Conservation (phyloP, 2,888 invertebrate species). For the Ophion costatus region DNA sequence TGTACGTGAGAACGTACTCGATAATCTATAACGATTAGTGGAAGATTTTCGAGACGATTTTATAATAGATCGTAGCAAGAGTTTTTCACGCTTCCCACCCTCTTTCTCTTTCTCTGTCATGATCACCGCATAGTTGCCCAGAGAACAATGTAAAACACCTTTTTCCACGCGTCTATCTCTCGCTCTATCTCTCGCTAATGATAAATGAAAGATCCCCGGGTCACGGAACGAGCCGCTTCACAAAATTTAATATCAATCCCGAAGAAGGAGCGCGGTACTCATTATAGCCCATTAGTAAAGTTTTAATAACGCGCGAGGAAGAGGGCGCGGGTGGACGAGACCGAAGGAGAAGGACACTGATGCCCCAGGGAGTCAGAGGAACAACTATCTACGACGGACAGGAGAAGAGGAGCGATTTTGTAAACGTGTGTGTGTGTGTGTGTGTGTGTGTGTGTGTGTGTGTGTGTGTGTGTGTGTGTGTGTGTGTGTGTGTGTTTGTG, state of each 20-base stretch:
- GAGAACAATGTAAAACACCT: constrained; percentile 59
- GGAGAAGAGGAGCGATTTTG: constrained; percentile 61
- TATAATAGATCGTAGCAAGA: constrained; percentile 29
- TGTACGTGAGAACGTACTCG: constrained; percentile 1
- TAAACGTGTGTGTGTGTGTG: constrained; percentile 62
- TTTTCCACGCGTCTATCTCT: constrained; percentile 60
- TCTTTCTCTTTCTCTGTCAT: constrained; percentile 6
- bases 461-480: constrained; percentile 24
- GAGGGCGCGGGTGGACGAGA: constrained; percentile 28
- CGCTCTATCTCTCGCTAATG: constrained; percentile 74
- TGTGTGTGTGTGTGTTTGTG: constrained; percentile 25
- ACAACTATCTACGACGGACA: constrained; percentile 34
- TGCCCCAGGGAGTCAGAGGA: constrained; percentile 40
- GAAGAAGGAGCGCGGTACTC: constrained; percentile 74
- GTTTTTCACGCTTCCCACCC: constrained; percentile 38
- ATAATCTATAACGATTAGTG: constrained; percentile 11
- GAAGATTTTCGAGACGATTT: constrained; percentile 22
- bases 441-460: constrained; percentile 23
- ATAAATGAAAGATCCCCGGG: constrained; percentile 72
- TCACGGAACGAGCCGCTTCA: constrained; percentile 69
- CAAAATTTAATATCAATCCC: constrained; percentile 79
- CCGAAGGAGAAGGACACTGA: constrained; percentile 32
- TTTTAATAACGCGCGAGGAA: constrained; percentile 77
- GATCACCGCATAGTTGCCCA: constrained; percentile 55
- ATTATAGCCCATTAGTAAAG: constrained; percentile 80